These are phyloP conservation scores for Ethmia dodecea DNA, from an alignment of 2,888 invertebrate genomes.

Conservation along the genomic window DNA sequence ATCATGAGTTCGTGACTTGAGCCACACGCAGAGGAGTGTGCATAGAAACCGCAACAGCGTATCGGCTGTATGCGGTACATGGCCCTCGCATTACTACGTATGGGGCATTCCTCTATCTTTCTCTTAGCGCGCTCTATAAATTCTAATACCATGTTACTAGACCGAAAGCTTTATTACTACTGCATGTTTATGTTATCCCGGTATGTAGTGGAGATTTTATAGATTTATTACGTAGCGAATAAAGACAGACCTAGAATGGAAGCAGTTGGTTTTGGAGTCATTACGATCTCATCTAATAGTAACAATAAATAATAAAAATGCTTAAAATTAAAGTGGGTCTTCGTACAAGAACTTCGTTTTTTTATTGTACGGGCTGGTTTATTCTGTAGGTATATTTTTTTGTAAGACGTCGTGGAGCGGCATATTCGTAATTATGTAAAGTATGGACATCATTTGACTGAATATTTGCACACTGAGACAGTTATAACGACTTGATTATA, in stretches of 20 bases:
- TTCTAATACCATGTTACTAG: constrained; percentile 43
- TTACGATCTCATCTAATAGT: too few species aligned
- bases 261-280: too few species aligned
- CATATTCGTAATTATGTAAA: too few species aligned
- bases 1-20: constrained; percentile 19
- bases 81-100: constrained; percentile 49
- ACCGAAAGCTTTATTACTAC: constrained; percentile 46
- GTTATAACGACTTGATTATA: constrained; percentile 32
- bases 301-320: too few species aligned
- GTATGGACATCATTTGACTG: background rate
- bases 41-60: constrained; percentile 68
- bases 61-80: constrained; percentile 51
- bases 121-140: constrained; percentile 42
- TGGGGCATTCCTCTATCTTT: constrained; percentile 44
- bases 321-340: too few species aligned
- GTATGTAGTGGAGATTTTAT: constrained; percentile 22
- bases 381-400: too few species aligned
- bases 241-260: too few species aligned
- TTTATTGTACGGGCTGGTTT: too few species aligned
- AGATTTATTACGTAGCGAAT: constrained; percentile 25
- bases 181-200: constrained; percentile 36
- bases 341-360: too few species aligned
- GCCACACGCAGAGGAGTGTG: constrained; percentile 38
- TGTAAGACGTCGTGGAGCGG: too few species aligned
- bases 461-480: constrained; percentile 3